Evolutionary conservation across 2,113 vertebrate species (phyloP).

Genomic region (Otolemur garnettii): DNA sequence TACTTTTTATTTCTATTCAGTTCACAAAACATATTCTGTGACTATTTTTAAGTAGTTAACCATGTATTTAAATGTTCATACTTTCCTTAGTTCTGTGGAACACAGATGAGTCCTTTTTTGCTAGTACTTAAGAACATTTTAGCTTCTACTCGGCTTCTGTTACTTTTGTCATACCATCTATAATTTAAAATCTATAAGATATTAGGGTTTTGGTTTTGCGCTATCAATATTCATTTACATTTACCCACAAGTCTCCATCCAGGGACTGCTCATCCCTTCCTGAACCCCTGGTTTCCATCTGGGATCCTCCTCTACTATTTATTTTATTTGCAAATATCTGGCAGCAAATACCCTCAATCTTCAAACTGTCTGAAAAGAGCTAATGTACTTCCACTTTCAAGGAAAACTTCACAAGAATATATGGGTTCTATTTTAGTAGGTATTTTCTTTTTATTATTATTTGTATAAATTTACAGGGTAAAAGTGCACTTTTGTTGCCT

Average conservation of each 20-base stretch:
- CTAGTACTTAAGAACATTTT: neutral
- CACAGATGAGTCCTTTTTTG: neutral
- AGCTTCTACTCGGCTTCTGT: neutral
- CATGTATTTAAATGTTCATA: neutral
- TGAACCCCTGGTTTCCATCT: neutral
- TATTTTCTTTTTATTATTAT: too few species aligned
- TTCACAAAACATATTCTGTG: neutral
- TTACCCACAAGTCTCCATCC: neutral
- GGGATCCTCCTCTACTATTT: neutral
- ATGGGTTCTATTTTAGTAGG: neutral
- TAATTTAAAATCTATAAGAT: neutral
- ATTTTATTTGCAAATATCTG: neutral
- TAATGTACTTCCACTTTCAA: neutral
- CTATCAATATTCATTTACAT: neutral
- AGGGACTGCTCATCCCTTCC: neutral
- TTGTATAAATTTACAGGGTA: too few species aligned
- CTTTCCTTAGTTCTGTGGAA: neutral
- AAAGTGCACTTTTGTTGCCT: too few species aligned
- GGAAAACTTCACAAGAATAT: neutral
- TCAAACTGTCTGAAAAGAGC: neutral
- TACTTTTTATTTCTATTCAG: neutral
- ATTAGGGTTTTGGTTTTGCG: neutral
- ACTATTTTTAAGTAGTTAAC: neutral
- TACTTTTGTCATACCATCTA: neutral
- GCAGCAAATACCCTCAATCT: neutral